Evolutionary conservation across 2,113 vertebrate genomes (phyloP).

Genomic region (Lanius ludovicianus): DNA sequence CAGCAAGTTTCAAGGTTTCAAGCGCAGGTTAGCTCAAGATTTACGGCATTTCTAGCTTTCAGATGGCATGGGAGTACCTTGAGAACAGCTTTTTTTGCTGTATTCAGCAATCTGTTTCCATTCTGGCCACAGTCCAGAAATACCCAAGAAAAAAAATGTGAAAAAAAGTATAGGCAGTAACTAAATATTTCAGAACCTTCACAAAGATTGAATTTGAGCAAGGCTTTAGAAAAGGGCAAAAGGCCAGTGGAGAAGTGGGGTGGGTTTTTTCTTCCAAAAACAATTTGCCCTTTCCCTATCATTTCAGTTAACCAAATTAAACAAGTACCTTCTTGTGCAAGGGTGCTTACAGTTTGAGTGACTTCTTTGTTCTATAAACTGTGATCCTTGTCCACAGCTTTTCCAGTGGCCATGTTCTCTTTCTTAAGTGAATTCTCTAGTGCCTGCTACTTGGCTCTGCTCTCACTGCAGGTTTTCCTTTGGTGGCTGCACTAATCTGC

Average conservation of each 20-base stretch:
- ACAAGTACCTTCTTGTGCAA: not conserved
- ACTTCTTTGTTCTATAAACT: not conserved
- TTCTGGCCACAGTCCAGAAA: slow-evolving; percentile 46
- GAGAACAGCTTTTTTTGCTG: slow-evolving; percentile 47
- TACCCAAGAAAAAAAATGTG: not conserved
- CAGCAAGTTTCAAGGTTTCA: slow-evolving; percentile 56
- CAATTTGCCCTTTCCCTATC: not conserved
- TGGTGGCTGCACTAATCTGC: not conserved
- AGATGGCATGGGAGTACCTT: slow-evolving; percentile 37
- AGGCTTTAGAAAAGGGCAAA: slow-evolving; percentile 19
- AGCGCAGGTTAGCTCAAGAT: slow-evolving; percentile 42
- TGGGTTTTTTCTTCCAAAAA: not conserved
- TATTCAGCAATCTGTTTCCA: slow-evolving; percentile 48
- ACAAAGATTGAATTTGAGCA: slow-evolving; percentile 8
- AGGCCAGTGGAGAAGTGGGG: not conserved
- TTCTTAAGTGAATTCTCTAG: not conserved
- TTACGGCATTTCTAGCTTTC: slow-evolving; percentile 47
- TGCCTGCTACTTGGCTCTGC: not conserved
- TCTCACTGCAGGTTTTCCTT: not conserved
- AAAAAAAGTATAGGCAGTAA: not conserved
- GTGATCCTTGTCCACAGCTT: not conserved
- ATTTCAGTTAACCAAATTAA: slow-evolving; percentile 5
- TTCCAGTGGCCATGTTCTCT: not conserved
- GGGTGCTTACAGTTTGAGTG: not conserved
- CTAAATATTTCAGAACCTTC: slow-evolving; percentile 57